These are phyloP conservation scores for Drosophila azteca DNA, from an alignment of 1,140 invertebrate genomes.

Conservation along the genomic window DNA sequence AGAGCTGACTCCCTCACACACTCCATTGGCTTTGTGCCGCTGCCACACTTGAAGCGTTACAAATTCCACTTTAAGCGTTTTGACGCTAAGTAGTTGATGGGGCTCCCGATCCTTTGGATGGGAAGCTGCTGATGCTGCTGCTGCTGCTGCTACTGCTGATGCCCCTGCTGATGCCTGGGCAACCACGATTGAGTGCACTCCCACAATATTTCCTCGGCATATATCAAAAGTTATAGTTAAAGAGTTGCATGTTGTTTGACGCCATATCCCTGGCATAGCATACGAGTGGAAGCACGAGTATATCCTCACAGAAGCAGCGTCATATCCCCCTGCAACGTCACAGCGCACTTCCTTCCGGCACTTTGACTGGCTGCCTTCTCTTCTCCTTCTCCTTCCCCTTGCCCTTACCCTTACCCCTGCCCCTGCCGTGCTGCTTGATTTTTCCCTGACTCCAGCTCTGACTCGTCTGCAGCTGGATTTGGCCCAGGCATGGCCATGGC, in stretches of 20 bases:
- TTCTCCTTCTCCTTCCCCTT: constrained; percentile 24
- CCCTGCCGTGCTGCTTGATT: constrained; percentile 48
- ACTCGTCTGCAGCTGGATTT: background rate
- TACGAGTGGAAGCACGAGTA: no score
- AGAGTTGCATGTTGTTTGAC: constrained; percentile 68
- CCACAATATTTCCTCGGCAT: constrained; percentile 77
- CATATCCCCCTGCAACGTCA: constrained; percentile 32
- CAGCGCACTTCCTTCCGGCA: constrained; percentile 66
- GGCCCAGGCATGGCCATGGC: constrained; percentile 1
- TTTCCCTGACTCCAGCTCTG: constrained; percentile 46
- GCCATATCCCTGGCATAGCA: constrained; percentile 11
- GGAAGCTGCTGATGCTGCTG: background rate
- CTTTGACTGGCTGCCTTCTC: constrained; percentile 43
- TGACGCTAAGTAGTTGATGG: constrained; percentile 81
- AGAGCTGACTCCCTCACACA: constrained; percentile 27
- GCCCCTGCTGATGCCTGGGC: constrained; percentile 36
- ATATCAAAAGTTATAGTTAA: constrained; percentile 82
- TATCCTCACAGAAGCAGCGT: constrained; percentile 8
- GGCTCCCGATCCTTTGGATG: background rate
- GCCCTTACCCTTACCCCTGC: constrained; percentile 24
- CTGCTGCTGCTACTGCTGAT: constrained; percentile 12
- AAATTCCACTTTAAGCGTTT: constrained; percentile 81
- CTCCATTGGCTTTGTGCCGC: constrained; percentile 77
- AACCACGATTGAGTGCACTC: constrained; percentile 75
- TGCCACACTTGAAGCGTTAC: constrained; percentile 78